phyloP scores from a whole-genome alignment of 1,140 invertebrate species.

The Bombus huntii region DNA sequence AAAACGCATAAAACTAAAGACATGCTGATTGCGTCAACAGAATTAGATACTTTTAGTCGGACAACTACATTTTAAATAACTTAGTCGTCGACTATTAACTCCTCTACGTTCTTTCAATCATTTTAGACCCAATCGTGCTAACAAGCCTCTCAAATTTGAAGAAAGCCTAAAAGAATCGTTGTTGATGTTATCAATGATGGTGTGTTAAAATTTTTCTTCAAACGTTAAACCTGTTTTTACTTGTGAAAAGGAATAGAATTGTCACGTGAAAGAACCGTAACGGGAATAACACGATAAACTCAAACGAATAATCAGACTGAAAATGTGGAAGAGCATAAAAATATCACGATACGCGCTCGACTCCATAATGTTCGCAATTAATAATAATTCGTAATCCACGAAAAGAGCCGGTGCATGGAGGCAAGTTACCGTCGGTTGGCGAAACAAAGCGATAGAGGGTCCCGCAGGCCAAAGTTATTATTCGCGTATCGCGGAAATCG shows the following conservation, averaged over 20 bases:
- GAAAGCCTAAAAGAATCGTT: no score
- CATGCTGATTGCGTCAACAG: not conserved
- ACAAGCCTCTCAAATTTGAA: no score
- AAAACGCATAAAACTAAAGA: not conserved
- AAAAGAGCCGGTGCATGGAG: not conserved
- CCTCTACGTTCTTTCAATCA: no score
- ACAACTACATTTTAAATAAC: not conserved
- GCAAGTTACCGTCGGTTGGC: not conserved
- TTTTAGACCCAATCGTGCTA: no score
- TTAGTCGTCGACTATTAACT: no score
- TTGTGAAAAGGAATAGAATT: no score
- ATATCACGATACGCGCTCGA: not conserved
- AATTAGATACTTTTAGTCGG: not conserved
- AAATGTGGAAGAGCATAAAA: not conserved
- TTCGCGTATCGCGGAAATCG: conserved; percentile 58
- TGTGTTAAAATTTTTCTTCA: no score
- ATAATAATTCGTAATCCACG: not conserved
- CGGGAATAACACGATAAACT: not conserved
- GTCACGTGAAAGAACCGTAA: no score
- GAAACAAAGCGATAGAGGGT: not conserved
- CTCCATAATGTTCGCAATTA: not conserved
- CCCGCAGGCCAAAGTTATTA: conserved; percentile 49
- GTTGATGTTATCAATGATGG: no score
- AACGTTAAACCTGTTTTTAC: no score
- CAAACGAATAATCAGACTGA: not conserved